Conservation (phyloP, 2,888 invertebrate species). For the Epicampocera succincta region DNA sequence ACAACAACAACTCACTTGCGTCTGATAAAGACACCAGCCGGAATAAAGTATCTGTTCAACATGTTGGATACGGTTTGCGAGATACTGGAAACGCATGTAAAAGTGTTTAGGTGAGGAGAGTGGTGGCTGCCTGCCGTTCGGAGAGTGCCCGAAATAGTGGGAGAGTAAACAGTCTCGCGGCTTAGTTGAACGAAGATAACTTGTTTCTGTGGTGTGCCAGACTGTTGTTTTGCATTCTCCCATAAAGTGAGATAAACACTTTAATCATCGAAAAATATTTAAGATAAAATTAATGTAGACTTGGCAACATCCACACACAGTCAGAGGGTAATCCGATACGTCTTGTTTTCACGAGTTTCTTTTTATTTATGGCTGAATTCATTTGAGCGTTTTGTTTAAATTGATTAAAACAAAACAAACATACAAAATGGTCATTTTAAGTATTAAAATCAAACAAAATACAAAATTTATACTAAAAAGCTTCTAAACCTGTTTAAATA, state of each 20-base stretch:
- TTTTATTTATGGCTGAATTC: not conserved
- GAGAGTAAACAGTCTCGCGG: conserved; percentile 17
- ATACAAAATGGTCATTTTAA: no score
- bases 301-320: not conserved
- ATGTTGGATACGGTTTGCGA: conserved; percentile 38
- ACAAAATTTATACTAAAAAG: no score
- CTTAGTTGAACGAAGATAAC: conserved; percentile 25
- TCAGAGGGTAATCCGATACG: not conserved
- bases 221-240: conserved; percentile 11
- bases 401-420: not conserved
- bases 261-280: conserved; percentile 3
- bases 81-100: conserved; percentile 9
- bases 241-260: conserved; percentile 10
- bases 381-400: not conserved
- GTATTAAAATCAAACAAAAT: no score
- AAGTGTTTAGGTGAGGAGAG: not conserved
- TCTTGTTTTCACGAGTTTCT: not conserved
- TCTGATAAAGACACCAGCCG: conserved; percentile 41
- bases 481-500: no score
- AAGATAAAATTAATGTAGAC: not conserved
- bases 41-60: conserved; percentile 32
- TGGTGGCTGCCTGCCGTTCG: not conserved
- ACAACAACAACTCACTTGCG: conserved; percentile 26
- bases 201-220: conserved; percentile 40
- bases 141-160: conserved; percentile 46